These are phyloP conservation scores for Hydrophis major DNA, from an alignment of 2,797 vertebrate genomes.

Conservation along the genomic window DNA sequence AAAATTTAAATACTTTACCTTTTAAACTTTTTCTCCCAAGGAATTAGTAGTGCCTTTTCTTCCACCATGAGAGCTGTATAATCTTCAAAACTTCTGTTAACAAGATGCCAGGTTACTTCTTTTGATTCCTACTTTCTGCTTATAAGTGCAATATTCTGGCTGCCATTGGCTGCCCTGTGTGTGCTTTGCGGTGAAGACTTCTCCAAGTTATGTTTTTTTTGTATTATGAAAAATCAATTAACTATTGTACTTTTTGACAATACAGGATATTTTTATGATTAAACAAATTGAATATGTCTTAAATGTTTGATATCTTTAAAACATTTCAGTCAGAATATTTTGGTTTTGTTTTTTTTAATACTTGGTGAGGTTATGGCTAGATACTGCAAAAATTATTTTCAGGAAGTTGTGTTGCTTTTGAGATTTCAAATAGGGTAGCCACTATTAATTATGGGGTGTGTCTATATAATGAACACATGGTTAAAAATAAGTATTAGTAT, in stretches of 20 bases:
- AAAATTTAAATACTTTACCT: constrained; percentile 34
- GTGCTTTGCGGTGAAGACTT: constrained; percentile 6
- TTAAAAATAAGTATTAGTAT: constrained; percentile 14
- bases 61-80: neutral
- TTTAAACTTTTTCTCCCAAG: constrained; percentile 23
- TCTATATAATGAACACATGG: constrained; percentile 12
- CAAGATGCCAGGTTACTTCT: neutral
- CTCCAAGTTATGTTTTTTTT: neutral
- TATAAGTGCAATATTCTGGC: neutral
- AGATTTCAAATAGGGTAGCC: neutral
- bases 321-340: neutral
- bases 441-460: neutral
- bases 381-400: constrained; percentile 30
- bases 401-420: neutral
- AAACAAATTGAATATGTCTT: neutral
- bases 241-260: neutral
- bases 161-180: constrained; percentile 21
- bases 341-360: neutral
- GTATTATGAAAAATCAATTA: neutral
- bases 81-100: neutral
- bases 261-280: neutral
- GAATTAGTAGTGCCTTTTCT: neutral
- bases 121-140: neutral
- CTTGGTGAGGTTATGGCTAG: neutral
- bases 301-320: neutral